Base-by-base conservation (phyloP, 2,797 vertebrate species). In the Odontamblyopus rebecca region DNA sequence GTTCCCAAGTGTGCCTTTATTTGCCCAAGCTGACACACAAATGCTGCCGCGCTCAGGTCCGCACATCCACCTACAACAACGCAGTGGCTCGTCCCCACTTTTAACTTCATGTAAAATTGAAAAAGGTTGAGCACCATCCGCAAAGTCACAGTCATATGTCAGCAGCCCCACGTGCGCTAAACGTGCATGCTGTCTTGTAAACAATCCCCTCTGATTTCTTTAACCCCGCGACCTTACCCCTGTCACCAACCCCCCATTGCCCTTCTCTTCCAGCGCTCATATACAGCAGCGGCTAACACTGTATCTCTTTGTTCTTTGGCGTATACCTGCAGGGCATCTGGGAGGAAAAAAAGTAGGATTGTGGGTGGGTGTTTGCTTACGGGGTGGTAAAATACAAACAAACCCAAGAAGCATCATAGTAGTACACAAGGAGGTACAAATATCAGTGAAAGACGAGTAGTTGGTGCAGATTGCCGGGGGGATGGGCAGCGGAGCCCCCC, bases 351-450 rank as follows among this genome's bases (percentile, higher is more conserved):
- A 87, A 81, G 66, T 78, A 82, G 78, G 85, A 83, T 85, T 86
- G 87, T 88, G 86, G 87, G 88, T 87, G 84, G 85, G 88, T 90
- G 89, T 89, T 89, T 93, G 85, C 89, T 89, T 87, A 89, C 83
- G 82, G 90, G 85, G 86, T 85, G 85, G 84, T 68, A 60, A 60
- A 32, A 61, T 82, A 83, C 83, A 90, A 88, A 91, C 86, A 91
- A 83, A 89, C 88, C 83, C 18, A 6, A 60, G 29, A 87, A 81
- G 85, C 83, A 90, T 88, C 86, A 86, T 82, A 87, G 82, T 86
- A 83, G 88, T 72, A 88, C 77, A 89, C 76, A 85, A 75, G 69
- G 66, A 67, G 70, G 44, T 8, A 15, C 66, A 69, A 70, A 82
- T 77, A 81, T 62, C 65, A 84, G 68, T 72, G 75, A 82, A 70